Percentiles rank a stretch among this genome's conserved stretches.
phyloP scores from a whole-genome alignment of 1,140 invertebrate species.

The Caenorhabditis briggsae region DNA sequence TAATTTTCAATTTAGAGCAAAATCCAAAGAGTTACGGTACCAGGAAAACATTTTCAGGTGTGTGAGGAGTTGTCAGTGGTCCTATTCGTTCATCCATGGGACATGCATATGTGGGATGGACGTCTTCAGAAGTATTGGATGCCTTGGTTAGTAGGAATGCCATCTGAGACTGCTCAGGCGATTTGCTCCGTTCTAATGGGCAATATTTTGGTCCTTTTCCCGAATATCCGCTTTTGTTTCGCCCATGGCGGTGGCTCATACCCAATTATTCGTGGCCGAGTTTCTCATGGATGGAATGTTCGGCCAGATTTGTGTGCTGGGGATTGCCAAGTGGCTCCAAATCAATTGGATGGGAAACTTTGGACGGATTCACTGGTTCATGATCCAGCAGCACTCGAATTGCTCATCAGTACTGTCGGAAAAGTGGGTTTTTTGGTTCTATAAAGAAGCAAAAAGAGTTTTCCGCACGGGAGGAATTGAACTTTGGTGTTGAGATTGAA shows the following conservation, averaged over 20 bases:
- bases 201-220: constrained; percentile 81
- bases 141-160: constrained; percentile 83
- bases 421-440: constrained; percentile 76
- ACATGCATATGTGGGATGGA: constrained; percentile 80
- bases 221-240: constrained; percentile 80
- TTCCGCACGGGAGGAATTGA: background rate
- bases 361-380: constrained; percentile 82
- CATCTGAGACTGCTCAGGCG: constrained; percentile 81
- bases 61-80: constrained; percentile 80
- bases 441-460: constrained; percentile 23
- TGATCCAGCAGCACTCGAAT: constrained; percentile 79
- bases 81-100: constrained; percentile 83
- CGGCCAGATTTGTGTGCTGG: constrained; percentile 82
- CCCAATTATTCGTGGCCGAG: constrained; percentile 80
- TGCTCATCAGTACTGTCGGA: constrained; percentile 81
- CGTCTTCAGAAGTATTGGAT: constrained; percentile 82
- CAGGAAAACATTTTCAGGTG: constrained; percentile 75
- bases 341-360: constrained; percentile 80
- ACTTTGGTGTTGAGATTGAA: background rate
- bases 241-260: constrained; percentile 82
- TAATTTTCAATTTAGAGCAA: no score
- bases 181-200: constrained; percentile 82
- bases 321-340: constrained; percentile 79
- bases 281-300: constrained; percentile 78
- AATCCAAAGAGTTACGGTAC: no score